phyloP scores from a whole-genome alignment of 2,797 vertebrate genomes.

The Nannoperca australis region DNA sequence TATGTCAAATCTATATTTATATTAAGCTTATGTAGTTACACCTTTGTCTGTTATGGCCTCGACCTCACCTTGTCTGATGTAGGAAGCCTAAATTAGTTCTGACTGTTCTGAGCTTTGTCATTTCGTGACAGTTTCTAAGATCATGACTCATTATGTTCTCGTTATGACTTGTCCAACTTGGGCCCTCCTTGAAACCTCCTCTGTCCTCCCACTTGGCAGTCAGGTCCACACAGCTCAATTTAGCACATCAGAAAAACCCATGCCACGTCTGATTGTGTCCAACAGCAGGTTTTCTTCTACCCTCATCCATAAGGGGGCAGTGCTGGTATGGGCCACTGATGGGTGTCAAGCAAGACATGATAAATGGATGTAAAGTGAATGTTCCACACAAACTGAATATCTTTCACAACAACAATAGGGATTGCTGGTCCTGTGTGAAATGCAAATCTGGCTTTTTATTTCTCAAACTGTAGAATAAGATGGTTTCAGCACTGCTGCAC shows the following conservation, averaged over 20 bases:
- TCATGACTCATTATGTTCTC: constrained; percentile 56
- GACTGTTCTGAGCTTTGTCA: constrained; percentile 18
- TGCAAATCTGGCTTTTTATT: constrained; percentile 17
- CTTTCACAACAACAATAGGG: constrained; percentile 17
- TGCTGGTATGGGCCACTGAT: constrained; percentile 29
- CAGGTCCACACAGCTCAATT: constrained; percentile 56
- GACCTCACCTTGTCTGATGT: constrained; percentile 19
- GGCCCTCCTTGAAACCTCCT: constrained; percentile 48
- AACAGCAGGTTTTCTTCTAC: neutral
- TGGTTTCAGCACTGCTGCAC: neutral
- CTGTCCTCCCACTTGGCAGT: constrained; percentile 53
- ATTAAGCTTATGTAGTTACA: neutral
- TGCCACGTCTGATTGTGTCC: constrained; percentile 11
- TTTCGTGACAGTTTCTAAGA: constrained; percentile 30
- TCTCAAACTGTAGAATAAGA: neutral
- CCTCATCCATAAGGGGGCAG: constrained; percentile 60
- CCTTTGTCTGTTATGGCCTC: neutral
- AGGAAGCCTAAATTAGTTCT: constrained; percentile 17
- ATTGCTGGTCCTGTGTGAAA: neutral
- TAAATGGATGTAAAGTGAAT: constrained; percentile 21
- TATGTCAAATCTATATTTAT: neutral
- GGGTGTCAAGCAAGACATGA: constrained; percentile 15
- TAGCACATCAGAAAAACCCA: constrained; percentile 44
- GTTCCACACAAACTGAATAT: neutral
- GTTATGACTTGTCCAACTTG: constrained; percentile 44